These are phyloP conservation scores for Garrulus glandarius DNA, from an alignment of 2,797 vertebrate genomes.

Conservation along the genomic window DNA sequence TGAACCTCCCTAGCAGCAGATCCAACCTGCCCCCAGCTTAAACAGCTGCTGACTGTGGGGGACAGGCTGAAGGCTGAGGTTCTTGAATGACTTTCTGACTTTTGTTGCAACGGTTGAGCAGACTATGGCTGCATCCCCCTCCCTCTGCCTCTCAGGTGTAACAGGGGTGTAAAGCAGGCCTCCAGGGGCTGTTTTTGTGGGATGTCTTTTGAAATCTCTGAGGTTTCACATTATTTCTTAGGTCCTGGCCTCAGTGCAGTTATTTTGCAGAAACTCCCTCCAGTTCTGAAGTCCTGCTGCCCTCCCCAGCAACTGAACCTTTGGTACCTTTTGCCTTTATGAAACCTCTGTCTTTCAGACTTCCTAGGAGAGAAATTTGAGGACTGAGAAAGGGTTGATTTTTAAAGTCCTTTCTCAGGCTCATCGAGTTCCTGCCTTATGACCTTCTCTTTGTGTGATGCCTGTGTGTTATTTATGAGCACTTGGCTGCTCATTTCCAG, in stretches of 20 bases:
- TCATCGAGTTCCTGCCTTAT: not conserved
- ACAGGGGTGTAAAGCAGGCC: not conserved
- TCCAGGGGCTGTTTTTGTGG: not conserved
- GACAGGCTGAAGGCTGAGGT: not conserved
- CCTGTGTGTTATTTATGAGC: not conserved
- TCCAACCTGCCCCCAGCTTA: not conserved
- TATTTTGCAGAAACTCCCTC: not conserved
- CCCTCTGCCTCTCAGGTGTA: not conserved
- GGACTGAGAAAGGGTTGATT: not conserved
- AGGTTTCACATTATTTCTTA: not conserved
- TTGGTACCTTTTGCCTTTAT: not conserved
- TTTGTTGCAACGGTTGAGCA: not conserved
- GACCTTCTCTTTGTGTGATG: not conserved
- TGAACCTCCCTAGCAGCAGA: not conserved
- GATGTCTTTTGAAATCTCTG: not conserved
- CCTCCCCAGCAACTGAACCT: not conserved
- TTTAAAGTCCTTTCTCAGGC: not conserved
- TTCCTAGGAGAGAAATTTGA: not conserved
- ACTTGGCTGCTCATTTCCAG: not conserved
- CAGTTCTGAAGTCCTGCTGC: not conserved
- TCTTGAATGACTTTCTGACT: not conserved
- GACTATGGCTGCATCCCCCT: not conserved
- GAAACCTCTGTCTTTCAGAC: not conserved
- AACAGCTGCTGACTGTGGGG: not conserved
- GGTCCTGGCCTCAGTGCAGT: not conserved